phyloP scores from a whole-genome alignment of 2,797 vertebrate species.

The Hafferia zeledoni region DNA sequence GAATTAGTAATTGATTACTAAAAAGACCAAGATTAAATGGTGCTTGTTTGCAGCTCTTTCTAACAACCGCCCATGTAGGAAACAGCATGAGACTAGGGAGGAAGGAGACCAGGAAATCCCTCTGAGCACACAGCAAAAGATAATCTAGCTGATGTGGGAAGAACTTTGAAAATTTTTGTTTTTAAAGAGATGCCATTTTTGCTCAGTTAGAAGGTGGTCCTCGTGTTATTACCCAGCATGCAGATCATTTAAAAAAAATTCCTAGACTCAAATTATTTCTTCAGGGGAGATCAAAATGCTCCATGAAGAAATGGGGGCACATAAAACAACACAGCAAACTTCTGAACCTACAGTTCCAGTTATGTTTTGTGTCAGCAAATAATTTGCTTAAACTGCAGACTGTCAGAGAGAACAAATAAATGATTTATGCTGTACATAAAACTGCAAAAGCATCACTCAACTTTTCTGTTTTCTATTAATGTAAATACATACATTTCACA shows the following conservation, averaged over 20 bases:
- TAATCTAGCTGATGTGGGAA: not conserved
- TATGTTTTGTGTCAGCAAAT: constrained; percentile 21
- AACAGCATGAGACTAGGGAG: not conserved
- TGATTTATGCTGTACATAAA: not conserved
- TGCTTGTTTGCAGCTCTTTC: not conserved
- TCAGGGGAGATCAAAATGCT: not conserved
- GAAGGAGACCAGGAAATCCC: not conserved
- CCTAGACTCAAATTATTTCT: constrained; percentile 12
- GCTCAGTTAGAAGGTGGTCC: not conserved
- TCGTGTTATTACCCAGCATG: not conserved
- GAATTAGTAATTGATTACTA: not conserved
- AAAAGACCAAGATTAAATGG: not conserved
- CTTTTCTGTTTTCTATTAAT: constrained; percentile 26
- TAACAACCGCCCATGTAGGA: not conserved
- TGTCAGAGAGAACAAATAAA: constrained; percentile 34
- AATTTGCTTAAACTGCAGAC: constrained; percentile 56
- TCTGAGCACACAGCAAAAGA: fast-evolving
- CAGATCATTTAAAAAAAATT: not conserved
- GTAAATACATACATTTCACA: constrained; percentile 14
- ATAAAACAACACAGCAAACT: constrained; percentile 17
- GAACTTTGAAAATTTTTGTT: not conserved
- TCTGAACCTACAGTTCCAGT: constrained; percentile 14
- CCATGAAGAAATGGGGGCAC: not conserved
- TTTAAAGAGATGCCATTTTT: not conserved
- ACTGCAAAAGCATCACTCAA: constrained; percentile 26